A percentile compares a stretch with the other conserved stretches of the same genome.
These are phyloP conservation scores for Chironomus striatipennis DNA, from an alignment of 1,140 invertebrate genomes.

Conservation along the genomic window DNA sequence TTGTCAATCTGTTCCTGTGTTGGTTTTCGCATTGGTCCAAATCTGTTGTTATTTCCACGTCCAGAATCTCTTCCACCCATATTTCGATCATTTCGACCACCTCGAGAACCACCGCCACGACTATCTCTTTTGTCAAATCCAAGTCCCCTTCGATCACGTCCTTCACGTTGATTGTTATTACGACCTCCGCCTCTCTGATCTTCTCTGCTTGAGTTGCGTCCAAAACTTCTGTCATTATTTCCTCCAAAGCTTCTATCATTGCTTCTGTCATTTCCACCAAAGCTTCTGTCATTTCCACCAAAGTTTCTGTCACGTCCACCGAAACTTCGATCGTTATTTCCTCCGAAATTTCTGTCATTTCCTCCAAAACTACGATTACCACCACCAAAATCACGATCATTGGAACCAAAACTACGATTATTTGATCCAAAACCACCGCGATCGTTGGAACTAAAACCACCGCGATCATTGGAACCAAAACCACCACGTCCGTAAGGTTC, in stretches of 20 bases:
- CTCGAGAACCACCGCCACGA: background rate
- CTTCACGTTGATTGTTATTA: background rate
- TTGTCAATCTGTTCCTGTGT: background rate
- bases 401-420: too few relatives aligned
- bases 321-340: background rate
- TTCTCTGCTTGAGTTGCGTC: background rate
- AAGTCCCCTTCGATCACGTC: background rate
- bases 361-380: background rate
- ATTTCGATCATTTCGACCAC: background rate
- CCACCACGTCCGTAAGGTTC: too few relatives aligned
- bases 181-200: background rate
- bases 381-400: background rate
- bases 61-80: background rate
- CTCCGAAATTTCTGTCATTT: background rate
- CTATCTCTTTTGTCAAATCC: background rate
- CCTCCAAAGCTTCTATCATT: background rate
- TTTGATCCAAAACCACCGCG: too few relatives aligned
- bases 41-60: background rate
- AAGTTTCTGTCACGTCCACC: background rate
- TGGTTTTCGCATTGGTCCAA: background rate
- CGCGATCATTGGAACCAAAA: too few relatives aligned
- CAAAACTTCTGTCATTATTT: background rate
- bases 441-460: too few relatives aligned
- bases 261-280: background rate
- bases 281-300: background rate